Conservation (phyloP, 2,888 invertebrate genomes). For the Ptycholaimellus sp. region DNA sequence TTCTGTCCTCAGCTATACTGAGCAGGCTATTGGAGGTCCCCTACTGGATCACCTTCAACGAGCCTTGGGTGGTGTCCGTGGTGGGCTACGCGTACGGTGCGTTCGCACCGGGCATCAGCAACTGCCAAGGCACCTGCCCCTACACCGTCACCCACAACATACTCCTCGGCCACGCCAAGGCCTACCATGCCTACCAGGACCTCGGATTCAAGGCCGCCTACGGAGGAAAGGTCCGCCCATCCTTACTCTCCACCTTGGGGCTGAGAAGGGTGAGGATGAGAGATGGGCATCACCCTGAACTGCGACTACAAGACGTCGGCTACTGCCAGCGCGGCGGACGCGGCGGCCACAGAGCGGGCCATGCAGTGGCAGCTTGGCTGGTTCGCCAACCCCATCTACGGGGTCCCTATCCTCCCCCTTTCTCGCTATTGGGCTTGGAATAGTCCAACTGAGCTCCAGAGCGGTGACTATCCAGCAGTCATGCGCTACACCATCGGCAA, state of each 20-base stretch:
- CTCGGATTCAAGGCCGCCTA: not conserved
- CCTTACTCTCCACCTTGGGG: no score
- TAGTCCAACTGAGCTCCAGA: no score
- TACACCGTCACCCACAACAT: conserved; percentile 41
- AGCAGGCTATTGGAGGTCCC: conserved; percentile 6
- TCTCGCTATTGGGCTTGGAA: no score
- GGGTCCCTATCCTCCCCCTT: no score
- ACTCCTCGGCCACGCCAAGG: conserved; percentile 40
- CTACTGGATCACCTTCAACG: conserved; percentile 50
- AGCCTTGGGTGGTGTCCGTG: conserved; percentile 36
- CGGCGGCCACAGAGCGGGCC: not conserved
- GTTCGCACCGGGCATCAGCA: conserved; percentile 1
- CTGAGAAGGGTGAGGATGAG: no score
- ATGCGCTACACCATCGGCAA: conserved; percentile 1
- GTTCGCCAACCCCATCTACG: conserved; percentile 4
- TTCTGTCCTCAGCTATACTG: no score
- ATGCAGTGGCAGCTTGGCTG: conserved; percentile 2
- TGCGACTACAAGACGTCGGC: conserved; percentile 1
- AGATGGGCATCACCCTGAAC: conserved; percentile 1
- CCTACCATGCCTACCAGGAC: conserved; percentile 38
- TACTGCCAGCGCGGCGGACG: not conserved
- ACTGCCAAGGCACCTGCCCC: not conserved
- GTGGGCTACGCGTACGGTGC: conserved; percentile 1
- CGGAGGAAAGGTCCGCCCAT: not conserved
- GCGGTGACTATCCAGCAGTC: conserved; percentile 2